Evolutionary conservation across 2,113 vertebrate species (phyloP).

Genomic region (Dendrocopos noguchii): DNA sequence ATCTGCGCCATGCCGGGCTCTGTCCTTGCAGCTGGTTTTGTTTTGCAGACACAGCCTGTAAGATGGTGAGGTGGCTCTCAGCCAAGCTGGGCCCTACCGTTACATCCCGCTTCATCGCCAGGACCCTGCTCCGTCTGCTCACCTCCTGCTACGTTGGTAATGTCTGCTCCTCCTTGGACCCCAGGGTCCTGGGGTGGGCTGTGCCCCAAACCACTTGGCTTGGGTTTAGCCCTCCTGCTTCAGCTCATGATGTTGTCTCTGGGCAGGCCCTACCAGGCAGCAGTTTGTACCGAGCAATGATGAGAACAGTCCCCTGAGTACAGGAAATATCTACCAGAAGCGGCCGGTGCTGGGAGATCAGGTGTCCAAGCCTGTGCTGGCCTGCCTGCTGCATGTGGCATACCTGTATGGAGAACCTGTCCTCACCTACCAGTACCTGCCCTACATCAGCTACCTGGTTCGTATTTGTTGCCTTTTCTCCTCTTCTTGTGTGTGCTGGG

Average conservation of each 20-base stretch:
- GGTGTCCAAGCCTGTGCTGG: slow-evolving; percentile 89
- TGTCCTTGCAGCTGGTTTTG: slow-evolving; percentile 23
- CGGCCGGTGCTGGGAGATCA: slow-evolving; percentile 89
- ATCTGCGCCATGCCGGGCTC: background rate
- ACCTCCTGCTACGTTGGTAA: slow-evolving; percentile 94
- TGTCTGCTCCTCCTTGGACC: background rate
- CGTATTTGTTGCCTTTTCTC: slow-evolving; percentile 56
- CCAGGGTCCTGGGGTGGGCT: background rate
- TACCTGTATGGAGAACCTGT: slow-evolving; percentile 96
- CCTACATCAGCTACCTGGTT: slow-evolving; percentile 97
- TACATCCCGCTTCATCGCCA: slow-evolving; percentile 90
- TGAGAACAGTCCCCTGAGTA: slow-evolving; percentile 78
- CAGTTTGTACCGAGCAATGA: slow-evolving; percentile 84
- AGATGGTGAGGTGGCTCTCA: slow-evolving; percentile 93
- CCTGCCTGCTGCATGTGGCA: slow-evolving; percentile 91
- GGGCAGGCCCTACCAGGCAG: slow-evolving; percentile 87
- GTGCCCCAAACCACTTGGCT: background rate
- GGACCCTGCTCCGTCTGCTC: slow-evolving; percentile 93
- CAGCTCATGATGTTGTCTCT: background rate
- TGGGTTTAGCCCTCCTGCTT: background rate
- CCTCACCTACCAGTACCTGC: slow-evolving; percentile 96
- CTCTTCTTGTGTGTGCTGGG: fast-evolving
- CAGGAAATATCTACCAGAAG: slow-evolving; percentile 90
- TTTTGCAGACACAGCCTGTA: slow-evolving; percentile 92
- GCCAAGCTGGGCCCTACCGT: slow-evolving; percentile 95